Conservation (phyloP, 2,113 vertebrate genomes). For the Alethe diademata region DNA sequence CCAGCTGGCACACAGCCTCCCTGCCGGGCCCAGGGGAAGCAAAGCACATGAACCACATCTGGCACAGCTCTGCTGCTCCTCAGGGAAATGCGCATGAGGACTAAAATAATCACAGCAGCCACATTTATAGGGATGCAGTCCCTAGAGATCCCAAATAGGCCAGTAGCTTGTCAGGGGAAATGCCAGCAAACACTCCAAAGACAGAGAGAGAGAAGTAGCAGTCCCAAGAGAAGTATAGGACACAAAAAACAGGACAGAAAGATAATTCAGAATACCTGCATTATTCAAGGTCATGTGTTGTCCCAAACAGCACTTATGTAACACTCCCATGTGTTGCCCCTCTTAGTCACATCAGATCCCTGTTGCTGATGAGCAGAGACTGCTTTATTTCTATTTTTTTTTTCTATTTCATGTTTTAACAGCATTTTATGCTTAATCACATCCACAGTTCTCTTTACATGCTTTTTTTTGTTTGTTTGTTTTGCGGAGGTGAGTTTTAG, state of each 20-base stretch:
- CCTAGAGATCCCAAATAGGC: neutral
- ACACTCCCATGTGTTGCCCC: neutral
- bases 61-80: neutral
- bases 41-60: rapidly evolving
- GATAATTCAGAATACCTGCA: neutral
- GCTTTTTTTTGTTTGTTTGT: neutral
- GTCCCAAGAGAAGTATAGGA: neutral
- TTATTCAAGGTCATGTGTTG: neutral
- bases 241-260: neutral
- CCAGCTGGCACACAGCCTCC: neutral
- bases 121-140: neutral
- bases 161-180: neutral
- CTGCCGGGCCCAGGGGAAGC: rapidly evolving
- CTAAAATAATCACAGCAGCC: neutral
- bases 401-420: neutral
- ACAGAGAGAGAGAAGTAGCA: neutral
- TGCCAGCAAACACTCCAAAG: neutral
- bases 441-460: neutral
- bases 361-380: neutral
- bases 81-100: rapidly evolving
- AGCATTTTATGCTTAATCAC: neutral
- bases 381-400: neutral
- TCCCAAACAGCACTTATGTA: neutral
- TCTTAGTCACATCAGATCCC: neutral
- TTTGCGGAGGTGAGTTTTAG: neutral